These are phyloP conservation scores for Hermaeophaga mercurialis DNA, from an alignment of 2,888 invertebrate genomes.

Conservation along the genomic window DNA sequence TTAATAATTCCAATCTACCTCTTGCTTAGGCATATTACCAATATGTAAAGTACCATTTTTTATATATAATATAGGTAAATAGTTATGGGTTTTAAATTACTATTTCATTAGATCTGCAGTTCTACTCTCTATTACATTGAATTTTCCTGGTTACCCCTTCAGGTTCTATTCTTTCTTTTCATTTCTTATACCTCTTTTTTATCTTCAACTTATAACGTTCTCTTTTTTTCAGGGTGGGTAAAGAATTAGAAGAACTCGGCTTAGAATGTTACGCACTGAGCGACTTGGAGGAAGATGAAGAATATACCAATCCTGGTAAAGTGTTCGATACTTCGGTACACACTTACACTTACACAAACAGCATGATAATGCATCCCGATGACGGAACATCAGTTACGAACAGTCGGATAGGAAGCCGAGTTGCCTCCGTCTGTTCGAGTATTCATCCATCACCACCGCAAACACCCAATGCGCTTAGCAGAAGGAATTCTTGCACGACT, in stretches of 20 bases:
- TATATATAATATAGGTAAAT: too few relatives aligned
- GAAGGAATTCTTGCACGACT: conserved; percentile 80
- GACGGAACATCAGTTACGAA: conserved; percentile 74
- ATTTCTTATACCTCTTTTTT: too few relatives aligned
- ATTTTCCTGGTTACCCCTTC: too few relatives aligned
- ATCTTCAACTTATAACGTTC: too few relatives aligned
- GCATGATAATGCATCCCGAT: conserved; percentile 88
- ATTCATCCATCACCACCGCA: conserved; percentile 59
- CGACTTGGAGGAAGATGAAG: conserved; percentile 76
- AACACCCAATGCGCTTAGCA: conserved; percentile 64
- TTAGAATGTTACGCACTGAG: conserved; percentile 70
- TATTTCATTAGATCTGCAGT: too few relatives aligned
- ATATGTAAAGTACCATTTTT: too few relatives aligned
- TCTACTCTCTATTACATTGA: too few relatives aligned
- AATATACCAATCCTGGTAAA: conserved; percentile 71
- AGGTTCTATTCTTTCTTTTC: too few relatives aligned
- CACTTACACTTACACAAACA: conserved; percentile 86
- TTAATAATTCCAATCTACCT: too few relatives aligned
- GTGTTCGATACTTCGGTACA: conserved; percentile 78
- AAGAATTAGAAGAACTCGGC: conserved; percentile 76
- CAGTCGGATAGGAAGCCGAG: conserved; percentile 66
- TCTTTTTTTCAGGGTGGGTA: conserved; percentile 65
- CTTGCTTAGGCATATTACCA: too few relatives aligned
- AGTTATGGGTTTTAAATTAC: too few relatives aligned
- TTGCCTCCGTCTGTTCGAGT: conserved; percentile 69